Conservation (phyloP, 1,140 invertebrate species). For the Drosophila nannoptera region DNA sequence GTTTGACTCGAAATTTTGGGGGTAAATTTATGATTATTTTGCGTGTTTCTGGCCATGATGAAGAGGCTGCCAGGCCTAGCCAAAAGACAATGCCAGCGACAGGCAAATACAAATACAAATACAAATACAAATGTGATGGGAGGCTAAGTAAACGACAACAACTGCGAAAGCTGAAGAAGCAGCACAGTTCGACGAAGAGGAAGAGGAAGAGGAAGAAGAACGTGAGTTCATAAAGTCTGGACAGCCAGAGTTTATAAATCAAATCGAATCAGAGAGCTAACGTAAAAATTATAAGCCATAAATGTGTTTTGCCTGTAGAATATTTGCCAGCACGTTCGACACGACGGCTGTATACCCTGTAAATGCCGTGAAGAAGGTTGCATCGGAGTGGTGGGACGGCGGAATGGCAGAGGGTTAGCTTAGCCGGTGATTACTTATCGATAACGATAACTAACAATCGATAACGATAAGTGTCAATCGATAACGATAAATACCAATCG, state of each 20-base stretch:
- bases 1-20: slow-evolving; percentile 42
- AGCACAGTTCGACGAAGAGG: background rate
- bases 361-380: background rate
- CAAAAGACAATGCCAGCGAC: slow-evolving; percentile 10
- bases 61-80: slow-evolving; percentile 25
- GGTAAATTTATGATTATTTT: slow-evolving; percentile 57
- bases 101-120: background rate
- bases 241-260: slow-evolving; percentile 25
- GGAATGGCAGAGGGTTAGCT: too few relatives aligned
- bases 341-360: background rate
- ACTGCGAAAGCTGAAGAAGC: slow-evolving; percentile 2
- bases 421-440: too few relatives aligned
- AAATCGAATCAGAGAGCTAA: slow-evolving; percentile 18
- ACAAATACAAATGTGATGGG: slow-evolving; percentile 22
- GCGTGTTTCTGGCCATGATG: slow-evolving; percentile 47
- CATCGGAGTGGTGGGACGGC: background rate
- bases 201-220: background rate
- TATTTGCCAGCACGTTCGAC: background rate
- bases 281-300: slow-evolving; percentile 21
- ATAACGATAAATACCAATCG: too few relatives aligned
- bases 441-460: too few relatives aligned
- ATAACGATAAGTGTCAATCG: too few relatives aligned
- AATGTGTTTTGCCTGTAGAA: slow-evolving; percentile 16
- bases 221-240: background rate
- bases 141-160: slow-evolving; percentile 9